Evolutionary conservation across 1,140 invertebrate genomes (phyloP).

Genomic region (Trachymyrmex cornetzi): DNA sequence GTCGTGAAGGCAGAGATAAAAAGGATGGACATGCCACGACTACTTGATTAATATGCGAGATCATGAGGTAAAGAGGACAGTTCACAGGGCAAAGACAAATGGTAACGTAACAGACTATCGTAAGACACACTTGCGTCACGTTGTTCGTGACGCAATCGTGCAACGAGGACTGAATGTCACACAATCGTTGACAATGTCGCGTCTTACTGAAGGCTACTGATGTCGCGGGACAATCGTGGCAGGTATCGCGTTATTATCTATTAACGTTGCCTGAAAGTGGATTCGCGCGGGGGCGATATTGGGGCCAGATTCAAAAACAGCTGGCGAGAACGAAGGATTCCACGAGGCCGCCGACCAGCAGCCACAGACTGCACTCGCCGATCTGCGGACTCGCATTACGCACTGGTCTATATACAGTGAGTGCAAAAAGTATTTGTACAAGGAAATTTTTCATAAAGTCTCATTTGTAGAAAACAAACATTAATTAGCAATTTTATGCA

Average conservation of each 20-base stretch:
- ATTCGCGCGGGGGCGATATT: background rate
- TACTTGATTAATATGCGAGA: constrained; percentile 8
- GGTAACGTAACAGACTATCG: background rate
- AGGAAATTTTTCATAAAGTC: no score
- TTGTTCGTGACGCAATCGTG: constrained; percentile 26
- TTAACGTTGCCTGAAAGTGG: background rate
- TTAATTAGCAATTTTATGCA: no score
- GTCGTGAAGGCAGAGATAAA: background rate
- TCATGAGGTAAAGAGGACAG: constrained; percentile 15
- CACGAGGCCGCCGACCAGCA: background rate
- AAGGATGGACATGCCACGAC: background rate
- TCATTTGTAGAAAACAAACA: no score
- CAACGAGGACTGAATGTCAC: constrained; percentile 33
- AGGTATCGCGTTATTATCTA: constrained; percentile 25
- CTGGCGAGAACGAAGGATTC: background rate
- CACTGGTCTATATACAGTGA: no score
- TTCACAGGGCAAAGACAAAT: constrained; percentile 9
- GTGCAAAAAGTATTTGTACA: no score
- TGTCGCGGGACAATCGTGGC: background rate
- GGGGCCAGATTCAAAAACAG: constrained; percentile 1
- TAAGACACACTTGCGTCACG: constrained; percentile 31
- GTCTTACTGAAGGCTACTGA: background rate
- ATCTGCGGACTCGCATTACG: background rate
- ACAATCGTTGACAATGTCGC: constrained; percentile 8
- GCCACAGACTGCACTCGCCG: background rate